Conservation (phyloP, 2,888 invertebrate genomes). For the Aspidiotus destructor region DNA sequence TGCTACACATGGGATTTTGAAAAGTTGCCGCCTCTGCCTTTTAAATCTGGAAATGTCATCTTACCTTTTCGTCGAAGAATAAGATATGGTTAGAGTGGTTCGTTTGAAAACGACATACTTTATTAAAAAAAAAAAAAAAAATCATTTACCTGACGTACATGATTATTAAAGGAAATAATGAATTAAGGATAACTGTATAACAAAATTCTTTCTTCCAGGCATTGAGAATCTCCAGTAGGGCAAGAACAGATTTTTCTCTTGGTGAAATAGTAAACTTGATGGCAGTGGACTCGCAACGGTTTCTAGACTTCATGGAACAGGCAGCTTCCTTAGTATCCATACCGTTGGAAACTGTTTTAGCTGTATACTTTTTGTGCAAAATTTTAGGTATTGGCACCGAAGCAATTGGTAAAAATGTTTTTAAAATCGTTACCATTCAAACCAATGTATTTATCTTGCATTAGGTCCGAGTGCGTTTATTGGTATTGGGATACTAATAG, state of each 20-base stretch:
- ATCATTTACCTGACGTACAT: too few relatives aligned
- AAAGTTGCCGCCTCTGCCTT: too few relatives aligned
- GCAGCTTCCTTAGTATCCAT: constrained; percentile 46
- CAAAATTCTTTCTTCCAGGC: constrained; percentile 37
- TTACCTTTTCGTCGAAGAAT: too few relatives aligned
- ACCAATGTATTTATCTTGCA: not conserved
- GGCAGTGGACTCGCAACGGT: constrained; percentile 46
- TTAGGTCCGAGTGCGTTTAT: constrained; percentile 51
- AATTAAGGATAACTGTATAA: too few relatives aligned
- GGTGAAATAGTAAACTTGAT: constrained; percentile 48
- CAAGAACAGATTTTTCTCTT: constrained; percentile 43
- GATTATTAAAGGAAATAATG: too few relatives aligned
- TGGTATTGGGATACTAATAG: constrained; percentile 47
- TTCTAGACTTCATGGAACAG: constrained; percentile 44
- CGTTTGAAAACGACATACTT: too few relatives aligned
- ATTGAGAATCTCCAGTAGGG: constrained; percentile 42
- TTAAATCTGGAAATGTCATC: too few relatives aligned
- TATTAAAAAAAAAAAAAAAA: too few relatives aligned
- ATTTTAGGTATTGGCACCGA: constrained; percentile 33
- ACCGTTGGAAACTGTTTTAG: constrained; percentile 49
- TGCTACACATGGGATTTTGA: too few relatives aligned
- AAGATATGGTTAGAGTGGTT: too few relatives aligned
- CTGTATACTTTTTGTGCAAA: constrained; percentile 47
- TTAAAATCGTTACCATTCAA: not conserved
- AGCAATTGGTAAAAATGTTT: too few relatives aligned